These are phyloP conservation scores for Amphimedon queenslandica DNA, from an alignment of 37 sponge, comb jelly and placozoan genomes.

Conservation along the genomic window DNA sequence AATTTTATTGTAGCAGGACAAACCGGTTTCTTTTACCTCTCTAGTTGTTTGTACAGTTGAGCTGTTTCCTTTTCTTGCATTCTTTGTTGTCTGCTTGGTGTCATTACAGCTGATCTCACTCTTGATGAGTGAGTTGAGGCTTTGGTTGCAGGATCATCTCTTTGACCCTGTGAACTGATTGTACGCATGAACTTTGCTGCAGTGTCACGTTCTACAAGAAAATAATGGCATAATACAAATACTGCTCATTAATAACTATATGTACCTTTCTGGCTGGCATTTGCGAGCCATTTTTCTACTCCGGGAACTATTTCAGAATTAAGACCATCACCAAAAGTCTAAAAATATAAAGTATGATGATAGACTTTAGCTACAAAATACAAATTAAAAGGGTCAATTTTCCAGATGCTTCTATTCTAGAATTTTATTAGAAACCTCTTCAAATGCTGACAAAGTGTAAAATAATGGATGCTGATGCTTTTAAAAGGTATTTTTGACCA, in stretches of 20 bases:
- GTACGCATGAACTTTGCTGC: constrained; percentile 60
- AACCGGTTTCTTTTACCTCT: too few relatives aligned
- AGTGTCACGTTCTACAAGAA: constrained; percentile 38
- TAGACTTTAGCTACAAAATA: too few relatives aligned
- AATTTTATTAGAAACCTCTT: too few relatives aligned
- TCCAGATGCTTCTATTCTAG: too few relatives aligned
- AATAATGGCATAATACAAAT: background rate
- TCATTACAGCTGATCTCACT: constrained; percentile 62
- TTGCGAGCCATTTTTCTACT: constrained; percentile 60
- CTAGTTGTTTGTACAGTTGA: constrained; percentile 22
- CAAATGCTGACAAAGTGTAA: too few relatives aligned
- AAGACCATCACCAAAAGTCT: constrained; percentile 48
- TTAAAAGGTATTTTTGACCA: too few relatives aligned
- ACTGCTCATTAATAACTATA: background rate
- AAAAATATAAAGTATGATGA: too few relatives aligned
- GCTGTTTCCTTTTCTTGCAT: constrained; percentile 4
- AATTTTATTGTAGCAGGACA: too few relatives aligned
- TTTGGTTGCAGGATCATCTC: constrained; percentile 28
- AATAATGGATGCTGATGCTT: too few relatives aligned
- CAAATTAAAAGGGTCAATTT: too few relatives aligned
- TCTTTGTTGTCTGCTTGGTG: constrained; percentile 40
- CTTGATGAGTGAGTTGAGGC: constrained; percentile 36
- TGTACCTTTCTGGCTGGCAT: constrained; percentile 56
- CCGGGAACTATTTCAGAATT: constrained; percentile 61
- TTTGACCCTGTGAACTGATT: constrained; percentile 51